phyloP scores from a whole-genome alignment of 2,888 invertebrate genomes.

The Lacanobia oleracea region DNA sequence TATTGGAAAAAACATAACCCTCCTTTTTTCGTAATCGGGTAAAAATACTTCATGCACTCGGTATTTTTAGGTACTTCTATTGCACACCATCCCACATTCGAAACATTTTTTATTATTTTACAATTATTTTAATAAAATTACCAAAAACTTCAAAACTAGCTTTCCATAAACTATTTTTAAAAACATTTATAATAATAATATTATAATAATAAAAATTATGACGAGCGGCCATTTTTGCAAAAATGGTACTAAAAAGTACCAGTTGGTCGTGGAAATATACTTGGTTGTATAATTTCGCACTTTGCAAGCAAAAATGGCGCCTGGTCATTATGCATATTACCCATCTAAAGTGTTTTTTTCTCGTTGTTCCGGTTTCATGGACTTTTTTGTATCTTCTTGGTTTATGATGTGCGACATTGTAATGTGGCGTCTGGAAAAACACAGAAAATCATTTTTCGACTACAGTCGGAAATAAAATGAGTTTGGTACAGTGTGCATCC shows the following conservation, averaged over 20 bases:
- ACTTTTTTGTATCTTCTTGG: constrained; percentile 63
- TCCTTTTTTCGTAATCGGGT: too few species aligned
- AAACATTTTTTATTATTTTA: constrained; percentile 36
- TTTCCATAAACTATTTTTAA: constrained; percentile 66
- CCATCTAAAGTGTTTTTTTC: constrained; percentile 59
- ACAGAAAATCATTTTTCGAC: background rate
- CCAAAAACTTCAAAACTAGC: constrained; percentile 65
- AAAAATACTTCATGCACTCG: constrained; percentile 21
- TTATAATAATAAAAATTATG: constrained; percentile 49
- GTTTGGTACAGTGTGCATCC: too few species aligned
- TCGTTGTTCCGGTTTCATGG: constrained; percentile 63
- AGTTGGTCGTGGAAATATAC: background rate
- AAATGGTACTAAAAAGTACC: constrained; percentile 50
- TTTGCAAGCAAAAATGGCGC: constrained; percentile 56
- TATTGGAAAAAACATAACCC: too few species aligned
- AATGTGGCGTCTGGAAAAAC: constrained; percentile 82
- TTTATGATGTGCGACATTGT: constrained; percentile 77
- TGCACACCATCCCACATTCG: constrained; percentile 46
- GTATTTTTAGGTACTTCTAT: constrained; percentile 24
- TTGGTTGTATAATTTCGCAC: constrained; percentile 17
- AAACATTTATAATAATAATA: constrained; percentile 58
- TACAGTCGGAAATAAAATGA: too few species aligned
- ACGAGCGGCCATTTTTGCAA: constrained; percentile 58
- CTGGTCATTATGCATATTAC: constrained; percentile 46
- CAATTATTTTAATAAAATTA: constrained; percentile 61